These are phyloP conservation scores for Rhabdophis nuchalis DNA, from an alignment of 2,797 vertebrate species.

Conservation along the genomic window DNA sequence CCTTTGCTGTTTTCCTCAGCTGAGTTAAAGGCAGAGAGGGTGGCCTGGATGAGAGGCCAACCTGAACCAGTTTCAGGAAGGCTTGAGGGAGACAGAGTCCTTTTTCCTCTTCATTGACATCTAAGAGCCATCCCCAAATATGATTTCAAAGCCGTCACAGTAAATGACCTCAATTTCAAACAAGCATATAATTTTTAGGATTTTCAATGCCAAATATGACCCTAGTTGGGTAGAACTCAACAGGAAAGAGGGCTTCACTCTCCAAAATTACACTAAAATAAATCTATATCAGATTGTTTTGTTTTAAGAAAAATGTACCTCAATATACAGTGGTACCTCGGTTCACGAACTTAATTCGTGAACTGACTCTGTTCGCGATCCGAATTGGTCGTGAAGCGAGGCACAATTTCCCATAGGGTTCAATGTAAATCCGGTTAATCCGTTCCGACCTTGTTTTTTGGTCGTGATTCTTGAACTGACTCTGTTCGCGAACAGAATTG, in stretches of 20 bases:
- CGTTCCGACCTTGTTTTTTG: no score
- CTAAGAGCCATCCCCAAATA: neutral
- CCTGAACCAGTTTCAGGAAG: neutral
- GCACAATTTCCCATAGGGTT: no score
- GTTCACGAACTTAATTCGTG: no score
- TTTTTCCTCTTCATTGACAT: neutral
- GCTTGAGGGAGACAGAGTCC: neutral
- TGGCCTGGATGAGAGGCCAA: neutral
- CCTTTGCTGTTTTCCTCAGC: neutral
- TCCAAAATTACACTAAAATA: neutral
- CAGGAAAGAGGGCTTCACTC: neutral
- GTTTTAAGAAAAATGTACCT: neutral
- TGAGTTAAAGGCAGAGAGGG: neutral
- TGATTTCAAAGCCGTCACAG: neutral
- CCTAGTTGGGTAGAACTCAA: neutral
- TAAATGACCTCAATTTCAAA: neutral
- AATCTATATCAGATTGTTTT: neutral
- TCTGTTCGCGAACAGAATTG: no score
- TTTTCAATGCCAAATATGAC: neutral
- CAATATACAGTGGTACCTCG: no score
- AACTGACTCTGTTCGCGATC: no score
- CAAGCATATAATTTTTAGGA: neutral
- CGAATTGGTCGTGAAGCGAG: no score
- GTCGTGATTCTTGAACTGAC: no score
- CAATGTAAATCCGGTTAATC: no score